phyloP scores from a whole-genome alignment of 2,888 invertebrate species.

The Ichneumoninae sp. region DNA sequence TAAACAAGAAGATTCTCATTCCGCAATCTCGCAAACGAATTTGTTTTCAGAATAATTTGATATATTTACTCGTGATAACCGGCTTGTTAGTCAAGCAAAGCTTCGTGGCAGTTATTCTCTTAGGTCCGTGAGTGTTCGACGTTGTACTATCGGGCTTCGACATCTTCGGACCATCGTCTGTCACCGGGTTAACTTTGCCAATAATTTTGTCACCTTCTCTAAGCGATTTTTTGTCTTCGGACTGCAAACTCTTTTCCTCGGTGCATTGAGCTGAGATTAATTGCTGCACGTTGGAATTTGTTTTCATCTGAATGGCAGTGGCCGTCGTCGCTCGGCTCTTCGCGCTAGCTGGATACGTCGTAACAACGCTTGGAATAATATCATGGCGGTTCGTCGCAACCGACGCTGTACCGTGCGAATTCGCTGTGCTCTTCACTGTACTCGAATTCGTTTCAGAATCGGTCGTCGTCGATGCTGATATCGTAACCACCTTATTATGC shows the following conservation, averaged over 20 bases:
- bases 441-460: conserved; percentile 32
- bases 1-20: conserved; percentile 27
- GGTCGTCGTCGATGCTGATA: conserved; percentile 18
- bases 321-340: conserved; percentile 21
- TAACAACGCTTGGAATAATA: conserved; percentile 35
- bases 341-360: conserved; percentile 12
- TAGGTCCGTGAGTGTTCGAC: conserved; percentile 27
- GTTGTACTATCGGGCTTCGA: conserved; percentile 64
- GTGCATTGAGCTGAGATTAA: conserved; percentile 41
- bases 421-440: conserved; percentile 1
- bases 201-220: conserved; percentile 15
- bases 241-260: conserved; percentile 34
- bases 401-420: not conserved
- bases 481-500: conserved; percentile 46
- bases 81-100: conserved; percentile 67
- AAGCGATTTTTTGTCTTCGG: conserved; percentile 24
- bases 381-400: conserved; percentile 34
- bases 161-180: conserved; percentile 53
- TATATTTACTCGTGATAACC: conserved; percentile 69
- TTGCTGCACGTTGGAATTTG: conserved; percentile 33
- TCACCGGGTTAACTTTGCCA: not conserved
- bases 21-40: not conserved
- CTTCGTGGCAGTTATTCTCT: conserved; percentile 60
- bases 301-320: conserved; percentile 43
- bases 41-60: not conserved